Conservation (phyloP, 1,140 invertebrate species). For the Platorchestia sp. region DNA sequence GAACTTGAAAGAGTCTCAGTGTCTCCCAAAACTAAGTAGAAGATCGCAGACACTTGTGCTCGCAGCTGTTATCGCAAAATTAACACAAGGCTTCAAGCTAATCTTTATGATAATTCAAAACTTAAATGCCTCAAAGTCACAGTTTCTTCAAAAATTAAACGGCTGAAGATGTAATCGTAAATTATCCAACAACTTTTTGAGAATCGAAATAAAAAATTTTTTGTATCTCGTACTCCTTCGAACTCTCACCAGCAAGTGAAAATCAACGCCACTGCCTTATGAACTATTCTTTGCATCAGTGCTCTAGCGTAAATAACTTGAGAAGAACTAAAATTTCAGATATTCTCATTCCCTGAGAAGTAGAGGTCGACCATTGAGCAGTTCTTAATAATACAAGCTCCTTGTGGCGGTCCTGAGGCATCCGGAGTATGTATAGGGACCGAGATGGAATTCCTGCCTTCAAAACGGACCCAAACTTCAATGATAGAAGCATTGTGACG, state of each 20-base stretch:
- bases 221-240: background rate
- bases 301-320: background rate
- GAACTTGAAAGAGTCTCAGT: too few species aligned
- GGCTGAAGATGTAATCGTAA: too few species aligned
- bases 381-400: background rate
- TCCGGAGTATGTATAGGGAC: background rate
- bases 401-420: background rate
- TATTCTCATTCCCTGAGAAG: background rate
- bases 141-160: too few species aligned
- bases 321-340: background rate
- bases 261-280: background rate
- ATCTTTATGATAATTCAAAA: too few species aligned
- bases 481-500: constrained; percentile 29
- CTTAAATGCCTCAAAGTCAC: too few species aligned
- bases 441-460: constrained; percentile 23
- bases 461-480: constrained; percentile 24
- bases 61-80: too few species aligned
- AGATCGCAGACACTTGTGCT: too few species aligned
- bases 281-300: background rate
- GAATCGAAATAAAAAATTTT: too few species aligned
- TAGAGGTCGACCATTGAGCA: background rate
- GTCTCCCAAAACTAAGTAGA: too few species aligned
- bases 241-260: background rate
- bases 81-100: too few species aligned
- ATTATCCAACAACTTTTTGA: too few species aligned